Percentiles rank a stretch among this genome's conserved stretches.
phyloP scores from a whole-genome alignment of 2,113 vertebrate genomes.

The Lampris megalopsis region DNA sequence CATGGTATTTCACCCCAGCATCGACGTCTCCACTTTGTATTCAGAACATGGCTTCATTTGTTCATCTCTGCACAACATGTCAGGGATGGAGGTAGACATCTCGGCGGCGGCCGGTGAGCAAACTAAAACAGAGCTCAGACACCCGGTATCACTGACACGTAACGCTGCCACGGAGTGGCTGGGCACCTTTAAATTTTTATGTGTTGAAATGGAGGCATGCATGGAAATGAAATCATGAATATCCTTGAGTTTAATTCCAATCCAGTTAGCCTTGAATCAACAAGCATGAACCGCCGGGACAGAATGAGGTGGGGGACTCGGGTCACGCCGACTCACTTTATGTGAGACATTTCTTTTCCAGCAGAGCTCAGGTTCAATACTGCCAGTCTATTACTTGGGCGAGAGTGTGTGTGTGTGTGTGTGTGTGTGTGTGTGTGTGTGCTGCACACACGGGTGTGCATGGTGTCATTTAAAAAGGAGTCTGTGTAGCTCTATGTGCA shows the following conservation, averaged over 20 bases:
- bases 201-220: conserved; percentile 70
- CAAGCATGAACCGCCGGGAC: conserved; percentile 53
- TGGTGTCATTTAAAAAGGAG: conserved; percentile 41
- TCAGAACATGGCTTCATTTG: background rate
- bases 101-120: conserved; percentile 6
- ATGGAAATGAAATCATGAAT: conserved; percentile 83
- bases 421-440: conserved; percentile 31
- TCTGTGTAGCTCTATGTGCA: conserved; percentile 54
- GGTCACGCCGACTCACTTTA: conserved; percentile 40
- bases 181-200: conserved; percentile 74
- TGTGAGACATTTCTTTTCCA: conserved; percentile 38
- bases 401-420: conserved; percentile 20
- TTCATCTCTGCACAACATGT: background rate
- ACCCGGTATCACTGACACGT: conserved; percentile 53
- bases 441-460: background rate
- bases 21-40: too few relatives aligned
- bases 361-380: conserved; percentile 29
- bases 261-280: conserved; percentile 66
- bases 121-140: conserved; percentile 45
- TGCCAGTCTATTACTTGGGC: conserved; percentile 40
- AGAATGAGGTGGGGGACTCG: background rate
- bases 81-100: background rate
- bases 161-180: conserved; percentile 46
- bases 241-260: conserved; percentile 69
- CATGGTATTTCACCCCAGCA: too few relatives aligned